These are phyloP conservation scores for Pocota personata DNA, from an alignment of 2,888 invertebrate species.

Conservation along the genomic window DNA sequence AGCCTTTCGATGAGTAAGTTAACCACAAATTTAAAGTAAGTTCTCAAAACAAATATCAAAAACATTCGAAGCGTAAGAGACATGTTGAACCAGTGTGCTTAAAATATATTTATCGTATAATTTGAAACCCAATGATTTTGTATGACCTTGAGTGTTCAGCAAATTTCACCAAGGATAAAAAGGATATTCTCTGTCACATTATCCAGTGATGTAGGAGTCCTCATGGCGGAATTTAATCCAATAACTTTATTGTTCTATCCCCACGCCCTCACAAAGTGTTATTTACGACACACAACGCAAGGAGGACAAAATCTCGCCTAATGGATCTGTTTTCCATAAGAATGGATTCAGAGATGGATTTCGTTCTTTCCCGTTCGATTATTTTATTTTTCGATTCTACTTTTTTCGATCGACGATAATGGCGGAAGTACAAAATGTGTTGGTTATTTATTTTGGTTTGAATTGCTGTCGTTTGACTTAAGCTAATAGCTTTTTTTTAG, in stretches of 20 bases:
- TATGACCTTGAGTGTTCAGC: slow-evolving; percentile 51
- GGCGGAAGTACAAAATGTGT: slow-evolving; percentile 45
- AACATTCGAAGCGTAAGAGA: not conserved
- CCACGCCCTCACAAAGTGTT: slow-evolving; percentile 49
- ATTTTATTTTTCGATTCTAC: slow-evolving; percentile 36
- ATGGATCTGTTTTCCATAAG: slow-evolving; percentile 71
- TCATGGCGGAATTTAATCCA: slow-evolving; percentile 63
- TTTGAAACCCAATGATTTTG: not conserved
- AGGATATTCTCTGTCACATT: slow-evolving; percentile 7
- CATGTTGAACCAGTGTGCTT: not conserved
- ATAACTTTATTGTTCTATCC: slow-evolving; percentile 69
- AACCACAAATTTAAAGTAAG: too few relatives aligned
- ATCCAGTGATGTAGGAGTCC: slow-evolving; percentile 19
- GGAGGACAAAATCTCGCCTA: slow-evolving; percentile 53
- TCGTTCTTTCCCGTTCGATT: slow-evolving; percentile 45
- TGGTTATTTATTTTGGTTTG: slow-evolving; percentile 65
- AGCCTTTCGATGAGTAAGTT: too few relatives aligned
- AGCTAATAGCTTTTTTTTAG: slow-evolving; percentile 64
- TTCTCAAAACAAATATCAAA: not conserved
- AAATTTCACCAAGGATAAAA: slow-evolving; percentile 24
- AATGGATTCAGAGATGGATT: slow-evolving; percentile 63
- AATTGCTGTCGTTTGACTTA: slow-evolving; percentile 73
- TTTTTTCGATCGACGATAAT: slow-evolving; percentile 15
- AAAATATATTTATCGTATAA: not conserved
- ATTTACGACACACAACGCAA: slow-evolving; percentile 31